Conservation (phyloP, 64 coral and sea anemone species). For the Montipora efflorescens region DNA sequence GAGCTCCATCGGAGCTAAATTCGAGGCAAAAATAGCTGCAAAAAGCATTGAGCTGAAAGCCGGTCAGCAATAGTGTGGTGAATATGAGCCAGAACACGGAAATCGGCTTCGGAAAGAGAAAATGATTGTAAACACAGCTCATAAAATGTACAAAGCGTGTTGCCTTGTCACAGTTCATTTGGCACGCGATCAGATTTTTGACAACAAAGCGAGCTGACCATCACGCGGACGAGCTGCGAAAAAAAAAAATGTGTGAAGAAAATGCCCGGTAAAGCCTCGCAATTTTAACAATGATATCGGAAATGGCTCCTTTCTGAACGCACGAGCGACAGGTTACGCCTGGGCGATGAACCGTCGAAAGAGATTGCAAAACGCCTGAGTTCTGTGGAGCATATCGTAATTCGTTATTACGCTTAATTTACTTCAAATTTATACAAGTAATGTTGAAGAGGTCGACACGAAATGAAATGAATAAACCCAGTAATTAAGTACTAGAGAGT, state of each 20-base stretch:
- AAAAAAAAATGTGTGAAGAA: neutral
- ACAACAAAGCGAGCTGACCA: slow-evolving; percentile 1
- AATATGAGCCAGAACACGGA: neutral
- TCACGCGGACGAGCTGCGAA: neutral
- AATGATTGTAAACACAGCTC: neutral
- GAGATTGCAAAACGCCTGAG: neutral
- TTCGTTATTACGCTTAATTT: slow-evolving; percentile 51
- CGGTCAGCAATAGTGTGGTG: neutral
- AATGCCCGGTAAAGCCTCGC: neutral
- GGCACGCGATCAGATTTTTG: slow-evolving; percentile 36
- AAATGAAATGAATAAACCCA: neutral
- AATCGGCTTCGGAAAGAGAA: neutral
- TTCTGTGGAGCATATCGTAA: slow-evolving; percentile 31
- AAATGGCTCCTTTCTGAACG: neutral
- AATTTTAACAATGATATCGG: neutral
- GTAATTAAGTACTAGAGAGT: slow-evolving; percentile 26
- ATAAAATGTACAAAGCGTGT: slow-evolving; percentile 2
- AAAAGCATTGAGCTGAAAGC: neutral
- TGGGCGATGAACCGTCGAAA: neutral
- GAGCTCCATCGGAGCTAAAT: neutral
- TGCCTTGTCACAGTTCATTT: neutral
- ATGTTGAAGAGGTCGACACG: neutral
- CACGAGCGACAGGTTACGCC: slow-evolving; percentile 1
- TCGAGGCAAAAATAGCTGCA: neutral
- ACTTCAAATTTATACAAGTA: neutral